Percentiles rank a stretch among this genome's conserved stretches.
Conservation (phyloP, 2,797 vertebrate species). For the Parauchenoglanis punctatus region DNA sequence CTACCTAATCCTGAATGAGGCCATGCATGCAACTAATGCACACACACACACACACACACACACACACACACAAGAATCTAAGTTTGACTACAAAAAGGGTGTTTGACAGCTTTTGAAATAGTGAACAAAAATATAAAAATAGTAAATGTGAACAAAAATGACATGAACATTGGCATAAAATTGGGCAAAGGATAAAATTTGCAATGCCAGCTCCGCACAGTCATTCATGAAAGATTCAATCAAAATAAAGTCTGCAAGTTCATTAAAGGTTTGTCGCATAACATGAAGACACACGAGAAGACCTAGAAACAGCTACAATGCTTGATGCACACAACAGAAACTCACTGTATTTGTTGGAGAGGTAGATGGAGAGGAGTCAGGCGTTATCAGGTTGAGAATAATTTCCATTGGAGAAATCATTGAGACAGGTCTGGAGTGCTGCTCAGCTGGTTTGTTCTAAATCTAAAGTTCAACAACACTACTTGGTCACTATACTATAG, state of each 20-base stretch:
- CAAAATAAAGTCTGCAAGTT: background rate
- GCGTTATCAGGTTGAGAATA: constrained; percentile 77
- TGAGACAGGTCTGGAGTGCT: background rate
- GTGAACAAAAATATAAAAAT: too few species aligned
- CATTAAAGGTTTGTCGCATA: background rate
- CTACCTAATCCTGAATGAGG: constrained; percentile 37
- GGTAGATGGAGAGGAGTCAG: constrained; percentile 68
- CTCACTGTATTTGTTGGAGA: constrained; percentile 68
- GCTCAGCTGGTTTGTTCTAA: background rate
- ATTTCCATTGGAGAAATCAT: constrained; percentile 73
- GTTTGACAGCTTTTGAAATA: constrained; percentile 3
- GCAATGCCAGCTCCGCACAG: too few species aligned
- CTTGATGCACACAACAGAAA: constrained; percentile 20
- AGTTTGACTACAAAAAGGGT: background rate
- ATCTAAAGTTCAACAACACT: background rate
- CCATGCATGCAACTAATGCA: constrained; percentile 31
- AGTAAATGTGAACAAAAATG: constrained; percentile 3
- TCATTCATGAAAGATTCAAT: background rate
- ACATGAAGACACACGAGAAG: background rate
- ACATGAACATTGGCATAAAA: background rate
- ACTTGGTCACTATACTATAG: background rate
- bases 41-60: constrained; percentile 29
- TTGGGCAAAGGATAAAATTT: background rate
- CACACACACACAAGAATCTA: background rate
- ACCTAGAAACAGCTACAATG: background rate